Percentiles rank a stretch among this genome's conserved stretches.
Evolutionary conservation across 2,797 vertebrate genomes (phyloP).

Genomic region (Lates japonicus): DNA sequence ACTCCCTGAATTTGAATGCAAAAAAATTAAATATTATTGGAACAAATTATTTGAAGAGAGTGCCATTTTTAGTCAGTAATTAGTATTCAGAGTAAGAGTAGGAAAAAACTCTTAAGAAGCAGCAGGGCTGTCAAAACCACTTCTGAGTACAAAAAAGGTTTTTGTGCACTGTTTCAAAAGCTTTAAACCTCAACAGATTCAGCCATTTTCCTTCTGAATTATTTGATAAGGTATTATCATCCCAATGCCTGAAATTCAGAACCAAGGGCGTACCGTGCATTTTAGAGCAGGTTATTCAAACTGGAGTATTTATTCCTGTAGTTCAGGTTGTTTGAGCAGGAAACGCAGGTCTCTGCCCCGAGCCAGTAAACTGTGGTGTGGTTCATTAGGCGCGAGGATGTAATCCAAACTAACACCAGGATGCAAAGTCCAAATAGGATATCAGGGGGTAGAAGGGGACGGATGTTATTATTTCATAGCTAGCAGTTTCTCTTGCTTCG

Average conservation of each 20-base stretch:
- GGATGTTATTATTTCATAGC: conserved; percentile 27
- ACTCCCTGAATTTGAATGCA: not conserved
- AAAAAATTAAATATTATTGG: not conserved
- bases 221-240: conserved; percentile 10
- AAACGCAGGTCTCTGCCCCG: conserved; percentile 14
- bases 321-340: conserved; percentile 27
- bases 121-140: not conserved
- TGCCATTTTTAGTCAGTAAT: not conserved
- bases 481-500: conserved; percentile 8
- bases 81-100: not conserved
- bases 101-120: not conserved
- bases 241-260: not conserved
- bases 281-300: conserved; percentile 18
- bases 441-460: not conserved
- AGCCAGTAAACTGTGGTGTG: conserved; percentile 27
- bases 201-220: not conserved
- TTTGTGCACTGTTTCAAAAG: not conserved
- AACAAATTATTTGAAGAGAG: not conserved
- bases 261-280: not conserved
- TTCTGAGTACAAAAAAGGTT: not conserved
- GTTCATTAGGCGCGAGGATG: conserved; percentile 33
- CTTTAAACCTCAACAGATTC: not conserved
- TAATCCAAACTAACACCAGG: conserved; percentile 46
- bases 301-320: conserved; percentile 25
- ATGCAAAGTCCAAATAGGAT: conserved; percentile 22